These are phyloP conservation scores for Ceuthmochares aereus DNA, from an alignment of 2,113 vertebrate genomes.

Conservation along the genomic window DNA sequence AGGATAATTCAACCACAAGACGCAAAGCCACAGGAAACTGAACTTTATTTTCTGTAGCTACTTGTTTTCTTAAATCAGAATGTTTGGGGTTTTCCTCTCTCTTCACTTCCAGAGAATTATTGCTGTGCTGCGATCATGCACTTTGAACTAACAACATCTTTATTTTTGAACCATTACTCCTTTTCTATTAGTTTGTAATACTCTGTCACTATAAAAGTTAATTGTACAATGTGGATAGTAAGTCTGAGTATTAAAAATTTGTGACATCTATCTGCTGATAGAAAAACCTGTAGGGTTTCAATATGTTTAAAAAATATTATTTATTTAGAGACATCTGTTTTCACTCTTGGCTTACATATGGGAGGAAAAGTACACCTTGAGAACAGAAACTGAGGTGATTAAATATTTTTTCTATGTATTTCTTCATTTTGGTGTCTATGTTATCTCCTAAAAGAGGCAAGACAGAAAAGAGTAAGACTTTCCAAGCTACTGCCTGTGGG, in stretches of 20 bases:
- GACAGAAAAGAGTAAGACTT: background rate
- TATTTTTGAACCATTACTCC: background rate
- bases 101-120: conserved; percentile 18
- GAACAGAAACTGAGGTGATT: background rate
- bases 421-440: background rate
- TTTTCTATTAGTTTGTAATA: background rate
- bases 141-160: background rate
- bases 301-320: background rate
- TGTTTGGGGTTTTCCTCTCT: conserved; percentile 19
- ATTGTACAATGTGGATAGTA: background rate
- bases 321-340: background rate
- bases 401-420: background rate
- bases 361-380: background rate
- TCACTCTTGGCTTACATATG: background rate
- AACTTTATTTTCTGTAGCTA: conserved; percentile 2
- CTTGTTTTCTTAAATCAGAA: conserved; percentile 37
- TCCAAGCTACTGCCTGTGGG: background rate
- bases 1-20: conserved; percentile 11
- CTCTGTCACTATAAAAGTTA: background rate
- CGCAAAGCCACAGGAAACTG: conserved; percentile 24
- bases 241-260: background rate
- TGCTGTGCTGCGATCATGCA: background rate
- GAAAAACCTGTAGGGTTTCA: background rate
- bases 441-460: background rate
- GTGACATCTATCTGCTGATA: background rate